Base-by-base conservation (phyloP, 2,888 invertebrate species). In the Drosophila longiperda region DNA sequence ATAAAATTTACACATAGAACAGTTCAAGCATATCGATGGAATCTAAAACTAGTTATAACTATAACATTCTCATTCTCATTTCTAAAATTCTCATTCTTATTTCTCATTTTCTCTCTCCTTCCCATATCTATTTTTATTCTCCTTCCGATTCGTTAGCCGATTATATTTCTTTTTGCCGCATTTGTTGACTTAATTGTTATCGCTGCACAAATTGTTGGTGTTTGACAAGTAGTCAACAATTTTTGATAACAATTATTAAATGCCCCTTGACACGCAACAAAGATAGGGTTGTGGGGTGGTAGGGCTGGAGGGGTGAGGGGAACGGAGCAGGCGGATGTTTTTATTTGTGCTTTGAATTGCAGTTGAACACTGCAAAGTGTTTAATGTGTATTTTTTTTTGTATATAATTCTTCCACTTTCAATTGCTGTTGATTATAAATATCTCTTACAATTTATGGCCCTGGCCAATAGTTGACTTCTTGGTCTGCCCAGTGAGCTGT, bases 191-290 rank as follows among this genome's bases (percentile, higher is more conserved):
- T 83, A 84, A 81, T 76, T 81, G 83, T 85, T 86, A 86, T 87
- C 85, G 73, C 60, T 78, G 83, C 87, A 84, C 87, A 87, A 86
- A 87, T 88, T 83, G 86, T 88, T 74, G 75, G 69, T 87, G 89
- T 88, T 88, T 87, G 87, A 87, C 87, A 87, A 87, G 84, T 87
- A 88, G 87, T 87, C 87, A 82, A 84, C 82, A 76, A 72, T 70
- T 82, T 75, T 82, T 86, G 86, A 88, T 88, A 87, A 87, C 77
- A 79, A 84, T 77, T 87, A 79, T 73, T 67, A 69, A 70, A 67
- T 49, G 70, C 70, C 69, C 61, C 70, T 74, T 74, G 66, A 70
- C 78, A 66, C 59, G 74, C 78, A 65, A 26, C n/a, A 33, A 4
- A 33, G 5, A 6, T 6, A 3, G 33, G 26, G 6, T 6, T 32